Conservation (phyloP, 2,797 vertebrate species). For the Acanthis flammea region DNA sequence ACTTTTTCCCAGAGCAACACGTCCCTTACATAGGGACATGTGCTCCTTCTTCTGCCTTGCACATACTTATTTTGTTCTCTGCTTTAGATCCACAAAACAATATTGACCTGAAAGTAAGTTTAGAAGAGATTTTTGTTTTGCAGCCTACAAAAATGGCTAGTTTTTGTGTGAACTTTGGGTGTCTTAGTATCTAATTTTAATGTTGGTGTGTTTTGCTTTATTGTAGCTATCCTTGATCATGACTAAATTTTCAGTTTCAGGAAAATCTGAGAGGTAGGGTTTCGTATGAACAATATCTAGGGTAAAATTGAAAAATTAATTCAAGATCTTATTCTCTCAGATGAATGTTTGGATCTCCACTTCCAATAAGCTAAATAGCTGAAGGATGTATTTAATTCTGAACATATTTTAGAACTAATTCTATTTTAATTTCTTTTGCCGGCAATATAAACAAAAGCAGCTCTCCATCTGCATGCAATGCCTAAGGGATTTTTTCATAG, state of each 20-base stretch:
- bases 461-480: not conserved
- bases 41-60: not conserved
- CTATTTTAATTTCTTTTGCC: not conserved
- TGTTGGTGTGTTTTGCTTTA: not conserved
- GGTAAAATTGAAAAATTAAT: not conserved
- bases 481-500: not conserved
- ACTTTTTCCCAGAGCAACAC: not conserved
- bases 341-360: not conserved
- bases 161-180: not conserved
- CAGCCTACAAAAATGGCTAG: not conserved
- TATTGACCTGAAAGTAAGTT: not conserved
- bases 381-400: conserved; percentile 10
- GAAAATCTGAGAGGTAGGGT: not conserved
- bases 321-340: not conserved
- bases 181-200: not conserved
- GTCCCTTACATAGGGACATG: not conserved
- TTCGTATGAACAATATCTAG: not conserved
- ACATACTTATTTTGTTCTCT: not conserved
- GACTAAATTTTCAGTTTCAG: not conserved
- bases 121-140: not conserved
- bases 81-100: not conserved
- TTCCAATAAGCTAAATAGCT: not conserved
- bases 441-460: not conserved
- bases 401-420: not conserved
- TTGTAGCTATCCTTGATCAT: not conserved